phyloP scores from a whole-genome alignment of 1,140 invertebrate species.

The Bombus sylvicola region DNA sequence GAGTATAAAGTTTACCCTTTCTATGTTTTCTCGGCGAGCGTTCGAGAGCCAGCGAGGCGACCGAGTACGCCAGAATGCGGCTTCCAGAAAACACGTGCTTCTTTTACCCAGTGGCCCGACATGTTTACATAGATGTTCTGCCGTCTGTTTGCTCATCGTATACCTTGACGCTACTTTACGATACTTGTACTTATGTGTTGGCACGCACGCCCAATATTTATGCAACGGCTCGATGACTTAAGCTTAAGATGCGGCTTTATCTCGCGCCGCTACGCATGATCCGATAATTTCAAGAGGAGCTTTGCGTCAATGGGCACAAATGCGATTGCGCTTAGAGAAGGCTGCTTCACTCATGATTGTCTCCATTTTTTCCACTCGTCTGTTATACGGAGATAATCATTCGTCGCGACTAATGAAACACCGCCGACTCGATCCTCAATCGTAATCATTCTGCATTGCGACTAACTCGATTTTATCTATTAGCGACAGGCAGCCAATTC shows the following conservation, averaged over 20 bases:
- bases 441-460: no score
- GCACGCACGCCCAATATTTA: conserved; percentile 58
- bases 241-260: conserved; percentile 23
- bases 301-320: not conserved
- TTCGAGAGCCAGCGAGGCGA: conserved; percentile 27
- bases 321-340: not conserved
- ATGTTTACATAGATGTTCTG: conserved; percentile 66
- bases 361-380: conserved; percentile 1
- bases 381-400: not conserved
- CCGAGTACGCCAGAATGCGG: not conserved
- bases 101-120: conserved; percentile 50
- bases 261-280: conserved; percentile 14
- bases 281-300: conserved; percentile 37
- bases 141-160: conserved; percentile 60
- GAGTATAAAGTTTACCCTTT: conserved; percentile 7
- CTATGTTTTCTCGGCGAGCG: not conserved
- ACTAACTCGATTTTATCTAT: not conserved
- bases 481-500: not conserved
- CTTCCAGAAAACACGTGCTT: conserved; percentile 59
- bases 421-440: not conserved
- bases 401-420: conserved; percentile 21
- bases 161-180: conserved; percentile 50
- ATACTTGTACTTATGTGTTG: conserved; percentile 29
- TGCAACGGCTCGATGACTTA: conserved; percentile 12
- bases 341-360: not conserved